Base-by-base conservation (phyloP, 2,797 vertebrate genomes). In the Siniperca obscura region DNA sequence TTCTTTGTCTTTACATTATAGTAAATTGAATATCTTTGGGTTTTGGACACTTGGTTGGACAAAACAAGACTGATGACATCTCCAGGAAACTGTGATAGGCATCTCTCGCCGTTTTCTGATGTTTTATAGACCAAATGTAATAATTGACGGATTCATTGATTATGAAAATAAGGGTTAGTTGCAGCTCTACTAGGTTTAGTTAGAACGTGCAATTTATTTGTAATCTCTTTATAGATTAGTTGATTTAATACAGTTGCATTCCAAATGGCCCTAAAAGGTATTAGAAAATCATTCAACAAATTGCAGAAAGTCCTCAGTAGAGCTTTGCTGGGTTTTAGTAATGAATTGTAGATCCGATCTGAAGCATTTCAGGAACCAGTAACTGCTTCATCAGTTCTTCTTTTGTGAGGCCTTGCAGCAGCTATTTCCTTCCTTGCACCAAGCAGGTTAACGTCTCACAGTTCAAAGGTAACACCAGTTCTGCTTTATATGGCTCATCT, bases 341-440 rank as follows among this genome's bases (percentile, higher is more conserved):
- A 50, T 0, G 3, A 19, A 21, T 7, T 19, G 48, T 19, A 50
- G 48, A 50, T 19, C 46, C 1, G 16, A 48, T 74, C 44, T 38
- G 42, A 36, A 44, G 36, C 3, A 5, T 53, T 36, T 57, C 3
- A 56, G 38, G 12, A 80, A 69, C 46, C 27, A 44, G 60, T 17
- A 27, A n/a, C 12, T 46, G 19, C 16, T 46, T 74, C 62, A 19
- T 69, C 36, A 73, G 61, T 86, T 91, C 86, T 88, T 80, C 83
- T 86, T 84, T 73, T 34, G 30, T 25, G 44, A 14, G n/a, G 9
- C 12, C 9, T 68, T 52, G 38, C 66, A 82, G 59, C 22, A 0
- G 0, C 44, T 0, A 40, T 36, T 87, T 89, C 88, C 84, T 84
- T 59, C 7, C 52, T 83, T 79, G 46, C 84, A 68, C 3, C 70